Evolutionary conservation across 2,888 invertebrate genomes (phyloP).

Genomic region (Pogonocherus hispidulus): DNA sequence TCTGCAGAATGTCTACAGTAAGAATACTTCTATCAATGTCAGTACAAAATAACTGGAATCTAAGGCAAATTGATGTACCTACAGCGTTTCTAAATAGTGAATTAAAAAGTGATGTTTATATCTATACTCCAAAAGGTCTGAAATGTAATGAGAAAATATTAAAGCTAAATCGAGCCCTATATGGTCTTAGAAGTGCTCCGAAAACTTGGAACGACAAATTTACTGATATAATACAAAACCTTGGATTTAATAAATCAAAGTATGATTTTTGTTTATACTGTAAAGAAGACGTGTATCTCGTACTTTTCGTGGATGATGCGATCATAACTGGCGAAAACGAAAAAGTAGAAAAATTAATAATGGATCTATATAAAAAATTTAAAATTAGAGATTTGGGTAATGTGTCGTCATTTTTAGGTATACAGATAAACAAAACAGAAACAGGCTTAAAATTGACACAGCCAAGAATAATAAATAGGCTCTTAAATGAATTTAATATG

Average conservation of each 20-base stretch:
- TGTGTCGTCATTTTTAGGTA: neutral
- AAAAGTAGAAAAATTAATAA: neutral
- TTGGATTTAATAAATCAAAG: neutral
- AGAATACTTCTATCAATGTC: slow-evolving; percentile 34
- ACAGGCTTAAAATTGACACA: too few species aligned
- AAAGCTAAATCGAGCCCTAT: slow-evolving; percentile 47
- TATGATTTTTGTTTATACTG: slow-evolving; percentile 2
- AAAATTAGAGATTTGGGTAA: neutral
- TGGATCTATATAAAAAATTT: neutral
- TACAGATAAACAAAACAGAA: slow-evolving; percentile 8
- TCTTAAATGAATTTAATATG: too few species aligned
- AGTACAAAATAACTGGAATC: slow-evolving; percentile 28
- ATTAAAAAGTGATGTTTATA: slow-evolving; percentile 35
- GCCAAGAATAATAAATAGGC: too few species aligned
- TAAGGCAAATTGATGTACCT: slow-evolving; percentile 39
- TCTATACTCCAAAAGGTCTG: slow-evolving; percentile 42
- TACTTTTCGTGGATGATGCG: slow-evolving; percentile 17
- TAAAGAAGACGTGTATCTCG: neutral
- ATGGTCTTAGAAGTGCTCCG: slow-evolving; percentile 42
- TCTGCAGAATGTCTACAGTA: slow-evolving; percentile 32
- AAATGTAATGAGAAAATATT: neutral
- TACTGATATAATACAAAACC: slow-evolving; percentile 14
- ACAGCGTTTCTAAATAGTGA: slow-evolving; percentile 38
- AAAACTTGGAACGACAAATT: slow-evolving; percentile 33
- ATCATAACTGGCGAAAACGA: slow-evolving; percentile 9